Base-by-base conservation (phyloP, 2,888 invertebrate species). In the Amblyjoppa fuscipennis region DNA sequence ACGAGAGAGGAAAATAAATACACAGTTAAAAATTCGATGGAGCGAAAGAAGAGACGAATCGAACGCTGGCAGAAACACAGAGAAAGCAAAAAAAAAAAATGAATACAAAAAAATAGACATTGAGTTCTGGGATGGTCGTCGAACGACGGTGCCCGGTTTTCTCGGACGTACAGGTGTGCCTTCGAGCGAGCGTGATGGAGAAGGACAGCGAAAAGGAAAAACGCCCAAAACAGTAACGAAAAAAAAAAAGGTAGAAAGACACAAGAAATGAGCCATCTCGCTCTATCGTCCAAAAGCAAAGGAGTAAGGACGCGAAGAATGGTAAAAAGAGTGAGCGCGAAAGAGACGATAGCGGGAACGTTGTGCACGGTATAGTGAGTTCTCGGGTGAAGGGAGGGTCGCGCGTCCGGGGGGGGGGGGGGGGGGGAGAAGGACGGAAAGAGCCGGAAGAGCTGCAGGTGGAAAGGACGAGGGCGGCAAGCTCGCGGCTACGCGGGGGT, bases 401-500 rank as follows among this genome's bases (percentile, higher is more conserved):
- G 45, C 41, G 51, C 61, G 56, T 11, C 49, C 34, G 34, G 75
- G 41, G 11, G 70, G 4, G 28, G 75, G 41, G 11, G 70, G 4
- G 28, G 31, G 31, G 41, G 53, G 16, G 87, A 76, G 83, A 76
- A 70, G 70, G 84, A 68, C 78, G 69, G 83, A 70, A 69, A 77
- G 79, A 71, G 81, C 34, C 45, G 45, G 45, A 45, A 45, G 45
- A 61, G 77, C 68, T 83, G 83, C 83, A 77, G 89, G 89, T 87
- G 74, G 86, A 86, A 87, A 89, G 87, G 90, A 90, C 89, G 89
- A 86, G 84, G 86, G 78, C 85, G 82, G 81, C 68, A 74, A 66
- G 69, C 71, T 83, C 79, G 41, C 4, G 38, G 73, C 71, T 28
- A 68, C 76, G 76, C 53, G 69, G 91, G 92, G 92, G 92, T 90